These are phyloP conservation scores for Schlechtendalia chinensis DNA, from an alignment of 1,140 invertebrate species.

Conservation along the genomic window DNA sequence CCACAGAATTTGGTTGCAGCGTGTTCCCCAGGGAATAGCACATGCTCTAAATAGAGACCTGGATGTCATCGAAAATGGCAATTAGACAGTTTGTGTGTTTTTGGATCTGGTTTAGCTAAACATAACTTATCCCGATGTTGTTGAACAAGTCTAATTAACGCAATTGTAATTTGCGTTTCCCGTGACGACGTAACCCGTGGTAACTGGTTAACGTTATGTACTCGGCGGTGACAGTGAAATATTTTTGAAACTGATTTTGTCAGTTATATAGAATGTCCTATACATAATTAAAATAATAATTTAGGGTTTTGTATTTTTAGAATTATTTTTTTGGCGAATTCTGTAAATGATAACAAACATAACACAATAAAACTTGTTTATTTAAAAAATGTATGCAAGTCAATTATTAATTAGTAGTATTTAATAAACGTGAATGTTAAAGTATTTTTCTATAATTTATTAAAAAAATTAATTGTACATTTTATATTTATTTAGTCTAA, in stretches of 20 bases:
- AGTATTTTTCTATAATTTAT: neutral
- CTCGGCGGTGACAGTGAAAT: neutral
- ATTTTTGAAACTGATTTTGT: neutral
- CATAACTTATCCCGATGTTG: neutral
- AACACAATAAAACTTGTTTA: too few relatives aligned
- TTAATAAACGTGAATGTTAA: neutral
- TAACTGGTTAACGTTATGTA: conserved; percentile 33
- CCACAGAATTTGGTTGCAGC: conserved; percentile 1
- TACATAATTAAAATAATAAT: too few relatives aligned
- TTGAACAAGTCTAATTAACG: conserved; percentile 13
- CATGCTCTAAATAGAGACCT: conserved; percentile 20
- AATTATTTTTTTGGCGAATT: too few relatives aligned
- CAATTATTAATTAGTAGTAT: too few relatives aligned
- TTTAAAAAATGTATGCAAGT: too few relatives aligned
- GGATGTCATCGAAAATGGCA: conserved; percentile 2
- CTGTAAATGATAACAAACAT: too few relatives aligned
- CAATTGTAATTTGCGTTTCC: conserved; percentile 32
- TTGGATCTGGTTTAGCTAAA: conserved; percentile 7
- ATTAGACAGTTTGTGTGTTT: conserved; percentile 14
- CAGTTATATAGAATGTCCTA: too few relatives aligned
- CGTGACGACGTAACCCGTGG: conserved; percentile 28
- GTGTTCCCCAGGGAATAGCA: conserved; percentile 7
- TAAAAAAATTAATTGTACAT: neutral
- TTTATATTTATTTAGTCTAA: neutral
- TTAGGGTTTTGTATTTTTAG: too few relatives aligned